Conservation (phyloP, 2,888 invertebrate species). For the Cyrtodaria siliqua region DNA sequence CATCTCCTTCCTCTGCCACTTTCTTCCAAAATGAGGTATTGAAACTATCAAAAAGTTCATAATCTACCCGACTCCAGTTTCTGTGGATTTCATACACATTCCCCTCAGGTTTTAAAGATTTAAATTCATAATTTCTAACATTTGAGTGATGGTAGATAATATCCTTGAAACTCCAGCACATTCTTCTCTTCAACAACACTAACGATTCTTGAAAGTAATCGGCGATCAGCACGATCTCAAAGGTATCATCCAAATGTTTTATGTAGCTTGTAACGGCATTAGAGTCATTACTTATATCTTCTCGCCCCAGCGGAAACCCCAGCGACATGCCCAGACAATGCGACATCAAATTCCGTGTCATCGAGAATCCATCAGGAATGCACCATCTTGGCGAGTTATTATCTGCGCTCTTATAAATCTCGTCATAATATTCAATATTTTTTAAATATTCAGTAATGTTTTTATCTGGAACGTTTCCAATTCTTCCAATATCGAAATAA, state of each 20-base stretch:
- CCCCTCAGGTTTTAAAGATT: constrained; percentile 42
- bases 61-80: constrained; percentile 81
- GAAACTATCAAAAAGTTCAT: constrained; percentile 81
- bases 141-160: constrained; percentile 80
- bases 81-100: constrained; percentile 68
- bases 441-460: constrained; percentile 76
- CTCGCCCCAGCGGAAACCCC: constrained; percentile 76
- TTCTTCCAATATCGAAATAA: constrained; percentile 78
- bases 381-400: constrained; percentile 70
- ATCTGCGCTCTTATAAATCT: constrained; percentile 70
- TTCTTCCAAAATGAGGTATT: constrained; percentile 80
- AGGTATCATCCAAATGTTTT: constrained; percentile 72
- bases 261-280: constrained; percentile 71
- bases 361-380: constrained; percentile 81
- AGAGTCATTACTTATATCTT: constrained; percentile 64
- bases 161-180: constrained; percentile 84
- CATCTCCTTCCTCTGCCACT: constrained; percentile 66
- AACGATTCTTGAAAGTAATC: constrained; percentile 84
- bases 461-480: constrained; percentile 66
- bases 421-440: constrained; percentile 79
- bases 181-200: constrained; percentile 79
- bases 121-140: constrained; percentile 56
- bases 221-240: constrained; percentile 82
- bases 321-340: constrained; percentile 83
- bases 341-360: constrained; percentile 81